Conservation (phyloP, 2,113 vertebrate genomes). For the Dryoscopus gambensis region DNA sequence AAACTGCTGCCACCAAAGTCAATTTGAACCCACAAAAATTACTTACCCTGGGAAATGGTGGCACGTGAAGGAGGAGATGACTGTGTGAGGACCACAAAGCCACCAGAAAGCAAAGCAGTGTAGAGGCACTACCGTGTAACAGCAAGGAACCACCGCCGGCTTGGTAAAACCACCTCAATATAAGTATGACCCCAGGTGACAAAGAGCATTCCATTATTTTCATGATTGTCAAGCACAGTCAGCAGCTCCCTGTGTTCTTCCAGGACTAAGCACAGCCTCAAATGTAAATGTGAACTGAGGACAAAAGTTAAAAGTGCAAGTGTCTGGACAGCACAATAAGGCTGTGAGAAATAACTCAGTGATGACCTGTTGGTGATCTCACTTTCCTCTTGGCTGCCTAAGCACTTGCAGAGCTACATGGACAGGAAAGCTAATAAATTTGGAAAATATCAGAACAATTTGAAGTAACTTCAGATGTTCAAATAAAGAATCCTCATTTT, state of each 20-base stretch:
- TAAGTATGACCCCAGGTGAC: not conserved
- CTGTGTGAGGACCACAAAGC: not conserved
- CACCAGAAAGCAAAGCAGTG: not conserved
- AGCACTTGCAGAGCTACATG: not conserved
- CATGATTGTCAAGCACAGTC: not conserved
- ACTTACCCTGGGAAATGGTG: constrained; percentile 18
- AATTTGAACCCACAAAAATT: constrained; percentile 16
- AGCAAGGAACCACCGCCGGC: not conserved
- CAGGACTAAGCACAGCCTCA: not conserved
- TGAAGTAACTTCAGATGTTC: not conserved
- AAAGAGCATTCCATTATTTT: not conserved
- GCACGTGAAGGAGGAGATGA: not conserved
- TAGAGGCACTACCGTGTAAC: not conserved
- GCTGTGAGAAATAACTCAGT: not conserved
- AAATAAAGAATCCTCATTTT: not conserved
- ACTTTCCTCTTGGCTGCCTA: not conserved
- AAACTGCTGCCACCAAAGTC: constrained; percentile 36
- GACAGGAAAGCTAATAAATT: not conserved
- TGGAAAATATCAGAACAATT: not conserved
- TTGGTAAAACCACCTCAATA: not conserved
- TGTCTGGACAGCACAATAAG: not conserved
- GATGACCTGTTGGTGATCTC: not conserved
- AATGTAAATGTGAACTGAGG: not conserved
- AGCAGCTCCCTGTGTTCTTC: not conserved
- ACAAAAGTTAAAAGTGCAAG: not conserved